phyloP scores from a whole-genome alignment of 2,113 vertebrate genomes.

The Aplodontia rufa region DNA sequence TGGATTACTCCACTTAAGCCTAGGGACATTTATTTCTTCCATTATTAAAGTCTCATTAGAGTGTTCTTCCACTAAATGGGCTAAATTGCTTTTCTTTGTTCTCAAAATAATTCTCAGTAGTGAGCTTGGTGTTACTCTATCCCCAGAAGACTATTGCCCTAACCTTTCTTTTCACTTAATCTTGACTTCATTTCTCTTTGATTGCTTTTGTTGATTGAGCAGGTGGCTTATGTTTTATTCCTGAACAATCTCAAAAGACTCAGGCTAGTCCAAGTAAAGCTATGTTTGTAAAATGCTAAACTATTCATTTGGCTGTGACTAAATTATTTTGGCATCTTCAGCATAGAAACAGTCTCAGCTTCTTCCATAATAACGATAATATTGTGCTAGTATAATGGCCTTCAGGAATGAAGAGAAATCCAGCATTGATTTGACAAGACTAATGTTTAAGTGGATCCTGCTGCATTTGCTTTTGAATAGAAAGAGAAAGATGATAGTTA shows the following conservation, averaged over 20 bases:
- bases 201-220: conserved; percentile 41
- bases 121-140: neutral
- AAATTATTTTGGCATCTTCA: conserved; percentile 61
- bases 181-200: conserved; percentile 57
- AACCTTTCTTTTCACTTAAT: conserved; percentile 6
- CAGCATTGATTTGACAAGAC: conserved; percentile 36
- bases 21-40: conserved; percentile 39
- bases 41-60: conserved; percentile 52
- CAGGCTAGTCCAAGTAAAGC: neutral
- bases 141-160: conserved; percentile 17
- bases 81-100: conserved; percentile 54
- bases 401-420: conserved; percentile 33
- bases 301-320: neutral
- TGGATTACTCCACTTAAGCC: neutral
- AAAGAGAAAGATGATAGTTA: conserved; percentile 63
- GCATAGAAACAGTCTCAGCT: neutral
- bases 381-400: neutral
- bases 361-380: conserved; percentile 27
- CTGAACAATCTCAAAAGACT: conserved; percentile 27
- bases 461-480: conserved; percentile 65
- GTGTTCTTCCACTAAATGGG: neutral
- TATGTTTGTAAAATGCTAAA: neutral
- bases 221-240: conserved; percentile 41
- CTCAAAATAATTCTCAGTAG: conserved; percentile 53
- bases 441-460: conserved; percentile 56